Percentiles rank a stretch among this genome's conserved stretches.
Conservation (phyloP, 2,113 vertebrate genomes). For the Hucho hucho region DNA sequence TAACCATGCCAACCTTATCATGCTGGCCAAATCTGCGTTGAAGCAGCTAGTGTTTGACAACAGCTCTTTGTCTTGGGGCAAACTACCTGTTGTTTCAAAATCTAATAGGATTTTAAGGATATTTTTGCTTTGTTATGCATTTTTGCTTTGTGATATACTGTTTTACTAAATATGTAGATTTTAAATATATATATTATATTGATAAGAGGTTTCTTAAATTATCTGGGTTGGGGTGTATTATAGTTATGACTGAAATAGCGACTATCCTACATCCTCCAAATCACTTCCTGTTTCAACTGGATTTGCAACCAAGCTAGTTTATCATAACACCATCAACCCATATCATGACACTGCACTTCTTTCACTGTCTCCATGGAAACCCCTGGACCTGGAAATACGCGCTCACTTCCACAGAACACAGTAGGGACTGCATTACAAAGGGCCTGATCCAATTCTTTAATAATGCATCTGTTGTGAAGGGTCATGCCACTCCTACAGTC, state of each 20-base stretch:
- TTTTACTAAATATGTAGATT: too few relatives aligned
- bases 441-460: neutral
- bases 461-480: too few relatives aligned
- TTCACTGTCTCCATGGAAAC: conserved; percentile 29
- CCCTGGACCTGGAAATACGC: conserved; percentile 1
- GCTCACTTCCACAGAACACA: conserved; percentile 10
- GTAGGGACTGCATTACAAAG: neutral
- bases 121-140: too few relatives aligned
- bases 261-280: neutral
- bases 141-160: too few relatives aligned
- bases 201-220: too few relatives aligned
- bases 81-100: too few relatives aligned
- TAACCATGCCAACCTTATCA: conserved; percentile 9
- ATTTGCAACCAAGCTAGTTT: too few relatives aligned
- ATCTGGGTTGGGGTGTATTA: neutral
- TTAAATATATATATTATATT: too few relatives aligned
- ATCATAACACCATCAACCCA: conserved; percentile 4
- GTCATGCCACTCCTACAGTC: too few relatives aligned
- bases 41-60: neutral
- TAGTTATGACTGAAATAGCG: neutral
- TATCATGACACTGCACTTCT: conserved; percentile 25
- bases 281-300: conserved; percentile 31
- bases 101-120: too few relatives aligned
- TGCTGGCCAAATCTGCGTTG: too few relatives aligned
- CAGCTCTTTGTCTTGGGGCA: neutral